phyloP scores from a whole-genome alignment of 2,113 vertebrate species.

The Phylloscopus whistleri region DNA sequence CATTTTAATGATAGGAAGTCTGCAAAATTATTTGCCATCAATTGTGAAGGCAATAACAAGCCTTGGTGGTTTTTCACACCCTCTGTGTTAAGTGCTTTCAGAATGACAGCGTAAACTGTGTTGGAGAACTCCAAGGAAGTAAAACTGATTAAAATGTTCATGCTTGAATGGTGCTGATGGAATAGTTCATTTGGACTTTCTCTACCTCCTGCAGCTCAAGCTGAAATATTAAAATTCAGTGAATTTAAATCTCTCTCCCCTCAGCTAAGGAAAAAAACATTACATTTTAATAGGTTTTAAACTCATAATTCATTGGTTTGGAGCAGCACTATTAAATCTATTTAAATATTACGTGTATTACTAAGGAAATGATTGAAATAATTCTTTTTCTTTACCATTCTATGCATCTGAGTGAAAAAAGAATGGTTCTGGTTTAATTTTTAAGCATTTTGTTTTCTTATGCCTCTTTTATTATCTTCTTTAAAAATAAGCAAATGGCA shows the following conservation, averaged over 20 bases:
- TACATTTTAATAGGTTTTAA: slow-evolving; percentile 90
- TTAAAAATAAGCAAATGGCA: slow-evolving; percentile 41
- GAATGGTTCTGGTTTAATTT: slow-evolving; percentile 24
- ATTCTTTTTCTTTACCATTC: slow-evolving; percentile 68
- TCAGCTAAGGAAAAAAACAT: slow-evolving; percentile 83
- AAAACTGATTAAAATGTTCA: slow-evolving; percentile 91
- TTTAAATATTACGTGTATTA: slow-evolving; percentile 84
- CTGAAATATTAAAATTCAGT: slow-evolving; percentile 91
- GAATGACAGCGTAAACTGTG: slow-evolving; percentile 87
- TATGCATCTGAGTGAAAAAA: slow-evolving; percentile 43
- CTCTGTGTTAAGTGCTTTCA: slow-evolving; percentile 88
- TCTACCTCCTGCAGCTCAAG: slow-evolving; percentile 85
- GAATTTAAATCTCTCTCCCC: slow-evolving; percentile 86
- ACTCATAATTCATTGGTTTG: slow-evolving; percentile 86
- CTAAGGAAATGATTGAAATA: slow-evolving; percentile 79
- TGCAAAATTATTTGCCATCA: slow-evolving; percentile 87
- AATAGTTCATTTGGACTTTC: slow-evolving; percentile 88
- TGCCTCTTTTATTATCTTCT: slow-evolving; percentile 23
- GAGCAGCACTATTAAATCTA: slow-evolving; percentile 83
- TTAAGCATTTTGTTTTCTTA: slow-evolving; percentile 66
- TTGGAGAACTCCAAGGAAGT: slow-evolving; percentile 87
- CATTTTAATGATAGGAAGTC: slow-evolving; percentile 86
- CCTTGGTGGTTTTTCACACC: slow-evolving; percentile 87
- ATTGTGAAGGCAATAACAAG: slow-evolving; percentile 87
- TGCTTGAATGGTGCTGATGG: slow-evolving; percentile 85